Percentiles rank a stretch among this genome's conserved stretches.
These are phyloP conservation scores for Vombatus ursinus DNA, from an alignment of 2,113 vertebrate genomes.

Conservation along the genomic window DNA sequence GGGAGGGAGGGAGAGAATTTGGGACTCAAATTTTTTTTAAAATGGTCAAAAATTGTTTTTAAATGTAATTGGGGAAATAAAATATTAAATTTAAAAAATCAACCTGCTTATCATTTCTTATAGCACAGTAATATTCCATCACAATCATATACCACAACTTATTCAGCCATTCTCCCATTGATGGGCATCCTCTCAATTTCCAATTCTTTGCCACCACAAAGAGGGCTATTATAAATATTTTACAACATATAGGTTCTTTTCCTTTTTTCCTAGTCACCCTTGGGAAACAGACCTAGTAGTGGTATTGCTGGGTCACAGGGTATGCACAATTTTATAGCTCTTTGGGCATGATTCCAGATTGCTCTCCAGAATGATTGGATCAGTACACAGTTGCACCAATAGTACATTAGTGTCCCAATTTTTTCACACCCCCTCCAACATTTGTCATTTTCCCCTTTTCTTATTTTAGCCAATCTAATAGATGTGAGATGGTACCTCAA, in stretches of 20 bases:
- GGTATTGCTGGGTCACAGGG: background rate
- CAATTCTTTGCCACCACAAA: background rate
- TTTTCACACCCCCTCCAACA: background rate
- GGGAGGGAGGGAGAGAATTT: too few relatives aligned
- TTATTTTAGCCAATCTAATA: background rate
- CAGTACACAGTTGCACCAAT: background rate
- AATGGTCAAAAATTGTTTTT: background rate
- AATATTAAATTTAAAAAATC: background rate
- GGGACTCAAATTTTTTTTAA: background rate
- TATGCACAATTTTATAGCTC: background rate
- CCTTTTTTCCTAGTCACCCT: background rate
- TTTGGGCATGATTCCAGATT: background rate
- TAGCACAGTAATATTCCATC: background rate
- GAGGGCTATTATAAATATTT: background rate
- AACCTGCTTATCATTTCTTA: background rate
- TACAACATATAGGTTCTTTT: background rate
- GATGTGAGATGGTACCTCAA: background rate
- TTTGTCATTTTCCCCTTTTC: background rate
- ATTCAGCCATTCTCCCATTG: background rate
- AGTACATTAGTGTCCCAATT: background rate
- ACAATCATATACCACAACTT: background rate
- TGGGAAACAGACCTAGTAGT: background rate
- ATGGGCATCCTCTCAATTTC: background rate
- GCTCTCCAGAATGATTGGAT: background rate
- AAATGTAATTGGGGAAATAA: background rate